Base-by-base conservation (phyloP, 2,113 vertebrate genomes). In the Hippoglossus stenolepis region DNA sequence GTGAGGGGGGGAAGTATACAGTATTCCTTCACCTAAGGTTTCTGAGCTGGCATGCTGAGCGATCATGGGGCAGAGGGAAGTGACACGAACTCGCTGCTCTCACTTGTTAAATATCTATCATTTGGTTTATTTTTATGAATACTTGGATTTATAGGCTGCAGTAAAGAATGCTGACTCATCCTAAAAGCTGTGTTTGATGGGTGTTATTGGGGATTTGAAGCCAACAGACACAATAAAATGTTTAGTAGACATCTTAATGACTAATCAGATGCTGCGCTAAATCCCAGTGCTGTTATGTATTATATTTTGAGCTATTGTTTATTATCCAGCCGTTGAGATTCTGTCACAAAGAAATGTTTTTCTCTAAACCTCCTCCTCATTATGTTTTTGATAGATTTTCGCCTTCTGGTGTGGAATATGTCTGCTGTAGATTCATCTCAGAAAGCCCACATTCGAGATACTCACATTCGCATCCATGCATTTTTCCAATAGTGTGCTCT, bases 191-290 rank as follows among this genome's bases (percentile, higher is more conserved):
- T 51, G 56, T 79, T 82, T 71, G 79, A 70, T 45, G n/a, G 61
- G 38, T 60, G 40, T 73, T 70, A 4, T 65, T 64, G 68, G 61
- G 23, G 15, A n/a, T 53, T 68, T 65, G 59, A 80, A 77, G 59
- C 80, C 74, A 77, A 51, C 66, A 77, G 81, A 82, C 60, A 80
- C 79, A 78, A 72, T 78, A 74, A 85, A 77, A 83, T 62, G 56
- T 83, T 87, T 71, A 79, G 70, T 49, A 81, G 74, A 75, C 68
- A 60, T 85, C 65, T 66, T 57, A 73, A 72, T 79, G 71, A 77
- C 68, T 80, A 73, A 80, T 83, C 59, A 79, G 60, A 65, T 18
- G 20, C 74, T 63, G 79, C 54, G 5, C 28, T n/a, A 85, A 63
- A 31, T 63, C 64, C 49, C 64, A 35, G 26, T 18, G 28, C 70